Evolutionary conservation across 1,140 invertebrate species (phyloP).

Genomic region (Zaprionus africanus): DNA sequence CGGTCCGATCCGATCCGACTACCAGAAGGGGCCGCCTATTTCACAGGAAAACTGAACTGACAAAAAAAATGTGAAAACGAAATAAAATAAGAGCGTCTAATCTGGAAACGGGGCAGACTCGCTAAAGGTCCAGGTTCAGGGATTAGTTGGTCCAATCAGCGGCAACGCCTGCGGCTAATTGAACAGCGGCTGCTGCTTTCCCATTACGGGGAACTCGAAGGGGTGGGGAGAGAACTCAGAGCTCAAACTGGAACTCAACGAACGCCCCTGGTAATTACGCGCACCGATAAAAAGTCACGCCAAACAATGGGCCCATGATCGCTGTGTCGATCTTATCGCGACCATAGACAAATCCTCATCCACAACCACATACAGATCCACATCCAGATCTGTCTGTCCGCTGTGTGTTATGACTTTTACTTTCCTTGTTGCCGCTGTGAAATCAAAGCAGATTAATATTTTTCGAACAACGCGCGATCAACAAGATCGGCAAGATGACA

Average conservation of each 20-base stretch:
- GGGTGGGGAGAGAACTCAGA: slow-evolving; percentile 2
- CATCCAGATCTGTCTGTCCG: slow-evolving; percentile 24
- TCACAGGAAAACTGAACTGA: slow-evolving; percentile 61
- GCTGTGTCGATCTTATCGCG: slow-evolving; percentile 55
- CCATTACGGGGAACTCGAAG: slow-evolving; percentile 60
- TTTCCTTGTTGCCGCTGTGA: slow-evolving; percentile 67
- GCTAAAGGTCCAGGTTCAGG: slow-evolving; percentile 38
- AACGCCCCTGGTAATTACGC: slow-evolving; percentile 70
- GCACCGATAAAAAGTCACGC: slow-evolving; percentile 66
- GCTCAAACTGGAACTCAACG: slow-evolving; percentile 20
- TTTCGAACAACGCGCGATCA: slow-evolving; percentile 19
- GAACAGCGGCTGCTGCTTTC: slow-evolving; percentile 44
- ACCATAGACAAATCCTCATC: slow-evolving; percentile 12
- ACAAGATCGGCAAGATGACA: slow-evolving; percentile 61
- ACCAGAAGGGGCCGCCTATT: slow-evolving; percentile 54
- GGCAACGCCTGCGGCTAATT: slow-evolving; percentile 82
- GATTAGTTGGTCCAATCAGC: slow-evolving; percentile 75
- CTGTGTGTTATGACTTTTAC: slow-evolving; percentile 79
- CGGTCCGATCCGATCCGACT: slow-evolving; percentile 41
- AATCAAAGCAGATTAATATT: slow-evolving; percentile 72
- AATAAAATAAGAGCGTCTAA: slow-evolving; percentile 52
- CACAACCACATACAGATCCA: neutral
- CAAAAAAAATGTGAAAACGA: slow-evolving; percentile 31
- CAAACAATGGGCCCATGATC: slow-evolving; percentile 56
- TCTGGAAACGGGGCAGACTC: slow-evolving; percentile 40